A percentile compares a stretch with the other conserved stretches of the same genome.
Evolutionary conservation across 2,797 vertebrate species (phyloP).

Genomic region (Diglossa cyanea): DNA sequence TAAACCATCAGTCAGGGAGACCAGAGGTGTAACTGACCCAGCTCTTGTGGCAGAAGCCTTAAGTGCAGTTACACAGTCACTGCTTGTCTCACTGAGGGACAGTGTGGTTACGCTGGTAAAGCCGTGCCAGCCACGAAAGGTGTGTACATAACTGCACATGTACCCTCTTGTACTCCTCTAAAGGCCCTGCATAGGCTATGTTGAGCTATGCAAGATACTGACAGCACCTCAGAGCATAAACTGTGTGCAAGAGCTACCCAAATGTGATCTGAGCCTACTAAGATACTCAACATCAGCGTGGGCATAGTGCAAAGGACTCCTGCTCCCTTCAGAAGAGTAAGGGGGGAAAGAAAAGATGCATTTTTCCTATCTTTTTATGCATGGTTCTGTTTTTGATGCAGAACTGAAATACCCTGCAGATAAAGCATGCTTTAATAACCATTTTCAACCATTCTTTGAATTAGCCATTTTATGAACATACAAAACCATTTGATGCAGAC

Average conservation of each 20-base stretch:
- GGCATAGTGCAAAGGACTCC: background rate
- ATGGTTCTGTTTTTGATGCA: background rate
- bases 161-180: background rate
- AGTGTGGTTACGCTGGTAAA: background rate
- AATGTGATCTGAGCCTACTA: background rate
- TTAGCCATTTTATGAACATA: background rate
- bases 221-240: background rate
- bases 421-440: background rate
- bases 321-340: background rate
- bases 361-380: background rate
- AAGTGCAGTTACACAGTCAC: background rate
- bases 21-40: background rate
- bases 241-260: fast-evolving
- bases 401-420: background rate
- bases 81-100: background rate
- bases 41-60: background rate
- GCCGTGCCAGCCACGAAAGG: background rate
- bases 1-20: background rate
- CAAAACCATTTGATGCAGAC: background rate
- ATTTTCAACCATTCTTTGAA: background rate
- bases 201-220: background rate
- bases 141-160: fast-evolving
- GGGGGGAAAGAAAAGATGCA: background rate
- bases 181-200: background rate
- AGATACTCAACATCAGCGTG: fast-evolving